Conservation (phyloP, 2,888 invertebrate species). For the Orthonychiurus folsomi region DNA sequence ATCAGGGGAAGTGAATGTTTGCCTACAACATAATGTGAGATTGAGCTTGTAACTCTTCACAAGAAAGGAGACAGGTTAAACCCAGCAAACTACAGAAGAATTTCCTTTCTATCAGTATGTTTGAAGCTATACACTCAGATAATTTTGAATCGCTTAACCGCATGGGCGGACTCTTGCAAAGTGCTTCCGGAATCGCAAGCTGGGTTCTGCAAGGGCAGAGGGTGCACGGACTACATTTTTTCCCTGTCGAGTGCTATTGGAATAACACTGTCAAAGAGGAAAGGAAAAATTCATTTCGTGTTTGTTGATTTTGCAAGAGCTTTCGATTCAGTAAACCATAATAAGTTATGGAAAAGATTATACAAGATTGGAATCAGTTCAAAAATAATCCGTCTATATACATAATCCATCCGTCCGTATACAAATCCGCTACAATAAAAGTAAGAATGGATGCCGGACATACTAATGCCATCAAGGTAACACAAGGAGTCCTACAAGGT, state of each 20-base stretch:
- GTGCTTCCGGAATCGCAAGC: constrained; percentile 21
- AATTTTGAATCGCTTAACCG: constrained; percentile 10
- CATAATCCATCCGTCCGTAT: no score
- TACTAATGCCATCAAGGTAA: not conserved
- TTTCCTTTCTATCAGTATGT: constrained; percentile 9
- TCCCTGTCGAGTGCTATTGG: constrained; percentile 13
- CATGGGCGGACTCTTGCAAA: constrained; percentile 16
- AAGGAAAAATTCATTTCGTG: constrained; percentile 13
- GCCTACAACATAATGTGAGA: not conserved
- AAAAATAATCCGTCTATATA: constrained; percentile 12
- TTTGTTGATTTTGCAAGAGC: constrained; percentile 21
- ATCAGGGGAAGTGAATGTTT: not conserved
- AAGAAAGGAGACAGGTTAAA: constrained; percentile 20
- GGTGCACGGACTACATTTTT: constrained; percentile 22
- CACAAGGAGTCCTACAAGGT: constrained; percentile 10
- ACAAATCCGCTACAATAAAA: constrained; percentile 6
- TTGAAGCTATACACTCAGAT: constrained; percentile 27
- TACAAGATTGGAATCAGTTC: constrained; percentile 3
- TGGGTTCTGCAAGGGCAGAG: constrained; percentile 19
- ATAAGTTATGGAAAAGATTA: constrained; percentile 10
- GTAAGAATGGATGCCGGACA: not conserved
- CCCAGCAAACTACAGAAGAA: constrained; percentile 26
- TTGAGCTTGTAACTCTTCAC: not conserved
- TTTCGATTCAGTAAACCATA: constrained; percentile 11
- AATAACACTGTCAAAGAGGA: not conserved